phyloP scores from a whole-genome alignment of 2,113 vertebrate species.

The Dendropsophus ebraccatus region DNA sequence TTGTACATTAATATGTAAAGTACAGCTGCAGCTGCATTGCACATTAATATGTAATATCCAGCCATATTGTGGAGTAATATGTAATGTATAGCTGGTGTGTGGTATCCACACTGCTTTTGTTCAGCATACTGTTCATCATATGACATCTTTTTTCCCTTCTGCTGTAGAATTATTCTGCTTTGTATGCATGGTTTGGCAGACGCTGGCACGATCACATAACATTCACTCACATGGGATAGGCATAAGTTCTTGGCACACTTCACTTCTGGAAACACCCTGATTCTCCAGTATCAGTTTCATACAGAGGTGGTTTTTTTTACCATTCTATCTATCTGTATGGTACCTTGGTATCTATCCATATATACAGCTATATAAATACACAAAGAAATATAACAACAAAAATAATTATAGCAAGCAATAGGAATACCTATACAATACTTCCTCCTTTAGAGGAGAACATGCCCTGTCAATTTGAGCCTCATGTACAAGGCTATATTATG shows the following conservation, averaged over 20 bases:
- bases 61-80: not conserved
- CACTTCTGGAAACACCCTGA: not conserved
- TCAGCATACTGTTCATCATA: not conserved
- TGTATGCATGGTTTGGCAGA: not conserved
- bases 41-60: not conserved
- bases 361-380: not conserved
- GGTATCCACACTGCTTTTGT: too few species aligned
- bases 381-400: too few species aligned
- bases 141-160: not conserved
- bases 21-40: not conserved
- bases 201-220: not conserved
- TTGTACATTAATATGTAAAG: not conserved
- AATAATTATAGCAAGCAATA: too few species aligned
- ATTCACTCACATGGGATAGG: not conserved
- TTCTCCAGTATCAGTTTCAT: not conserved
- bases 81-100: not conserved
- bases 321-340: too few species aligned
- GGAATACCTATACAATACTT: not conserved
- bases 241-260: not conserved
- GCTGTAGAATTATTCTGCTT: not conserved
- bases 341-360: not conserved
- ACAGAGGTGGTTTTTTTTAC: not conserved
- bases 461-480: too few species aligned
- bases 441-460: too few species aligned
- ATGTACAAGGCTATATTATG: too few species aligned